Conservation (phyloP, 2,888 invertebrate genomes). For the Agrotis segetum region DNA sequence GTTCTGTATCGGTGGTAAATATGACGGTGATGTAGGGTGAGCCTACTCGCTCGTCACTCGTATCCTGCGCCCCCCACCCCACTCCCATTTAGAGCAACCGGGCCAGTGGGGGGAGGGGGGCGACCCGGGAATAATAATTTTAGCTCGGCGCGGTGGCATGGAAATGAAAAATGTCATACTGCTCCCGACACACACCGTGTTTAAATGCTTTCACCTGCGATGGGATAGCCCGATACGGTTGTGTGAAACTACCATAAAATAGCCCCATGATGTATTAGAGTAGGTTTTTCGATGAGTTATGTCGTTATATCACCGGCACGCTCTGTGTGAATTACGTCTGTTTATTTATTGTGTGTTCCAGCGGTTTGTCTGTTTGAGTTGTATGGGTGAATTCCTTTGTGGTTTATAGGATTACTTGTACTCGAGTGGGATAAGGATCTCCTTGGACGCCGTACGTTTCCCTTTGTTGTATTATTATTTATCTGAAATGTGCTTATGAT, state of each 20-base stretch:
- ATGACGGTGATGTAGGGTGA: constrained; percentile 42
- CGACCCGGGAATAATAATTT: constrained; percentile 78
- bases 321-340: constrained; percentile 54
- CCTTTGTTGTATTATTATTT: constrained; percentile 54
- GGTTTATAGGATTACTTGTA: constrained; percentile 51
- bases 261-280: constrained; percentile 60
- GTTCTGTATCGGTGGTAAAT: constrained; percentile 41
- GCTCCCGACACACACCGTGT: constrained; percentile 63
- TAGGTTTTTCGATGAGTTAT: constrained; percentile 59
- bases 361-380: constrained; percentile 44
- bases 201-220: constrained; percentile 69
- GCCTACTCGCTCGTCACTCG: constrained; percentile 68
- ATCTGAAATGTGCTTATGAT: constrained; percentile 41
- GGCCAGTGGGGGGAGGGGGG: constrained; percentile 66
- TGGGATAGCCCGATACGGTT: constrained; percentile 62
- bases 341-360: constrained; percentile 59
- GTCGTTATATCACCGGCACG: constrained; percentile 42
- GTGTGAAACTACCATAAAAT: constrained; percentile 65
- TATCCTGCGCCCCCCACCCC: constrained; percentile 63
- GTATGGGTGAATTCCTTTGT: constrained; percentile 53
- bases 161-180: constrained; percentile 81
- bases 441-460: constrained; percentile 27
- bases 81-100: constrained; percentile 66
- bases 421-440: constrained; percentile 36
- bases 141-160: constrained; percentile 76